These are phyloP conservation scores for Ceraclea dissimilis DNA, from an alignment of 2,888 invertebrate genomes.

Conservation along the genomic window DNA sequence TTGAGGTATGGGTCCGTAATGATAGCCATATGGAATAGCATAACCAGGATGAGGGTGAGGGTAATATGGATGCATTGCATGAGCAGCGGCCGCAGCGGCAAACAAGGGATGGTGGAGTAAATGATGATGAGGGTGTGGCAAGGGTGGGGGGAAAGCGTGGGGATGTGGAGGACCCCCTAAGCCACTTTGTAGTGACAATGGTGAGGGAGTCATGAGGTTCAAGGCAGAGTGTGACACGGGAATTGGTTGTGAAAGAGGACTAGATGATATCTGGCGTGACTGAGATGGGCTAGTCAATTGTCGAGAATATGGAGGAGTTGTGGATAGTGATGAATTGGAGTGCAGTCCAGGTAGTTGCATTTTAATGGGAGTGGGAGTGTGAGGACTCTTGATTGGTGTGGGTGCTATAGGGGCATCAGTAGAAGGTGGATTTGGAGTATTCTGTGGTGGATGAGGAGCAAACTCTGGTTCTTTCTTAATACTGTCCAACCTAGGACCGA, in stretches of 20 bases:
- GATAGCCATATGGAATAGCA: constrained; percentile 63
- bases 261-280: constrained; percentile 44
- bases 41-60: constrained; percentile 63
- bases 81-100: constrained; percentile 52
- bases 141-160: constrained; percentile 59
- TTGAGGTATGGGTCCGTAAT: constrained; percentile 65
- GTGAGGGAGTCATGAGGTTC: constrained; percentile 53
- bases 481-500: constrained; percentile 60
- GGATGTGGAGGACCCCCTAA: constrained; percentile 64
- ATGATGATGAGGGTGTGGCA: constrained; percentile 65
- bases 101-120: constrained; percentile 61
- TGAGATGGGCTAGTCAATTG: constrained; percentile 47
- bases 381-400: constrained; percentile 51
- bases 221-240: constrained; percentile 55
- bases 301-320: constrained; percentile 46
- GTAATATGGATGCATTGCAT: constrained; percentile 64
- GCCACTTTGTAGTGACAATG: constrained; percentile 54
- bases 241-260: constrained; percentile 39
- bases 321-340: constrained; percentile 38
- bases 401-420: constrained; percentile 38
- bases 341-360: constrained; percentile 39
- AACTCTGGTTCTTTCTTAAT: constrained; percentile 69
- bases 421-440: constrained; percentile 39
- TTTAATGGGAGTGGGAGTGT: constrained; percentile 48
- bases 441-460: constrained; percentile 32